Percentiles rank a stretch among this genome's conserved stretches.
These are phyloP conservation scores for Festucalex cinctus DNA, from an alignment of 2,113 vertebrate species.

Conservation along the genomic window DNA sequence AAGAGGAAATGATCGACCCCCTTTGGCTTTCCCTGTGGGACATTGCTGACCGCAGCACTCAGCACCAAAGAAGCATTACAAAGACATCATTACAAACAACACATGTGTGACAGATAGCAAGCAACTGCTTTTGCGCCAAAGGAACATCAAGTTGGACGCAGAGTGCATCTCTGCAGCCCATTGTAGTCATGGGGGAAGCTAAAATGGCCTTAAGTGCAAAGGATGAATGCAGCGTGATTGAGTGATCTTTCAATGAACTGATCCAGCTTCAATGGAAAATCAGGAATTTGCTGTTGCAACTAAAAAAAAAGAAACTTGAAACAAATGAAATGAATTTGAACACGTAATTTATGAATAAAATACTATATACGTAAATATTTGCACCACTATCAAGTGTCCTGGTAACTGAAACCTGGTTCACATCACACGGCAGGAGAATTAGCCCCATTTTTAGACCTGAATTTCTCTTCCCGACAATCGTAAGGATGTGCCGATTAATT, in stretches of 20 bases:
- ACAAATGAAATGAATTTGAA: not conserved
- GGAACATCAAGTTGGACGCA: conserved; percentile 35
- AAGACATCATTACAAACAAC: conserved; percentile 57
- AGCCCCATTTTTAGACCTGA: too few relatives aligned
- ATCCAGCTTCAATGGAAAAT: conserved; percentile 44
- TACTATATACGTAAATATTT: too few relatives aligned
- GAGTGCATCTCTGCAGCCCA: conserved; percentile 31
- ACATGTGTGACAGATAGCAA: conserved; percentile 69
- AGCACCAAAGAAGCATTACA: conserved; percentile 44
- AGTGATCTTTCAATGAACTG: conserved; percentile 46
- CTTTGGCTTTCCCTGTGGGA: conserved; percentile 57
- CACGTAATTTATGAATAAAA: too few relatives aligned
- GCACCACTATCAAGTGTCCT: too few relatives aligned
- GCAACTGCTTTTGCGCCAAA: conserved; percentile 44
- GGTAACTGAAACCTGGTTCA: too few relatives aligned
- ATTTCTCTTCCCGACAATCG: too few relatives aligned
- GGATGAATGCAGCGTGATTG: conserved; percentile 32
- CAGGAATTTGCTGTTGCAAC: not conserved
- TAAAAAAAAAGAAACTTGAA: not conserved
- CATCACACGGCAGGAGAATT: too few relatives aligned
- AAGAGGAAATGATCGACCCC: conserved; percentile 61
- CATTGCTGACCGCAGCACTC: conserved; percentile 62
- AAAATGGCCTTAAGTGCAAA: conserved; percentile 50
- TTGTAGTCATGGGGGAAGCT: conserved; percentile 24
- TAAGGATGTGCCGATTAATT: too few relatives aligned